Conservation (phyloP, 2,113 vertebrate genomes). For the Alaudala cheleensis region DNA sequence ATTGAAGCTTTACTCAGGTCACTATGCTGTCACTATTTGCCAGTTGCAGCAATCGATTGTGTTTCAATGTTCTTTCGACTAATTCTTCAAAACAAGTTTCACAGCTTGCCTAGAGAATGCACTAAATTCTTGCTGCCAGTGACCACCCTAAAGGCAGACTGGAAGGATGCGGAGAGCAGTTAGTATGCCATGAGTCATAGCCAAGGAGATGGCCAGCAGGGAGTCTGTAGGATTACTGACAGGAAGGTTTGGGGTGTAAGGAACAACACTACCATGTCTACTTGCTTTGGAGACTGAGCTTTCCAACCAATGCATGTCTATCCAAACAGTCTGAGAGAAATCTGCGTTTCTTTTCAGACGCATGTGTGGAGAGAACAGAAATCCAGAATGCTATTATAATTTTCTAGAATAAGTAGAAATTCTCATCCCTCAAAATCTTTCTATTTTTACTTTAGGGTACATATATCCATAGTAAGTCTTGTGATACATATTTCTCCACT, state of each 20-base stretch:
- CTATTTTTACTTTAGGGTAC: neutral
- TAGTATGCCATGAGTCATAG: neutral
- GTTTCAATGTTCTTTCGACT: neutral
- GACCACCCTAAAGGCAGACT: neutral
- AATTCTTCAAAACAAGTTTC: neutral
- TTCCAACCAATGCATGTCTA: neutral
- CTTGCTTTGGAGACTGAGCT: neutral
- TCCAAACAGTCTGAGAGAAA: neutral
- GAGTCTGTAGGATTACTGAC: neutral
- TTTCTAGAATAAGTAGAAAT: neutral
- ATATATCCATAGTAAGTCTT: neutral
- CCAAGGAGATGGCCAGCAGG: neutral
- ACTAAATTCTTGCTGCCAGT: neutral
- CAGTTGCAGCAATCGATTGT: neutral
- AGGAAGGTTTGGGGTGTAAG: neutral
- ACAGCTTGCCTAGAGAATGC: neutral
- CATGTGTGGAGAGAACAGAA: neutral
- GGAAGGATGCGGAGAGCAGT: neutral
- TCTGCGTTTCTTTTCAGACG: neutral
- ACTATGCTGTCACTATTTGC: neutral
- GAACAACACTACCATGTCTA: accelerated
- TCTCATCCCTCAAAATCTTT: neutral
- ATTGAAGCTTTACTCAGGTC: neutral
- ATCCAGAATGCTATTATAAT: neutral
- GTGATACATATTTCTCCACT: neutral